Evolutionary conservation across 2,797 vertebrate genomes (phyloP).

Genomic region (Sebastes umbrosus): DNA sequence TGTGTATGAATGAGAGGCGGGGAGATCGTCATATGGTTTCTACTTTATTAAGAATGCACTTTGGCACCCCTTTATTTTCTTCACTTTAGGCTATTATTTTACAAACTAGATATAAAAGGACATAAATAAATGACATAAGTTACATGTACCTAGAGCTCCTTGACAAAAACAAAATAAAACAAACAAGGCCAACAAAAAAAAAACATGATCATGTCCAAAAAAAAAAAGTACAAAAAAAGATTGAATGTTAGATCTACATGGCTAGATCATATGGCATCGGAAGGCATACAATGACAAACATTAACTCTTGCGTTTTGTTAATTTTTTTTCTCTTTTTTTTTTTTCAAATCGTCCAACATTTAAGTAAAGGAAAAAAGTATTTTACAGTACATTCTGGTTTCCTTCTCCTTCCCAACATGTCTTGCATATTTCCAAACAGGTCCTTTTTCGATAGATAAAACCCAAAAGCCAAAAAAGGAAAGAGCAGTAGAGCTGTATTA

Average conservation of each 20-base stretch:
- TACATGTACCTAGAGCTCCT: constrained; percentile 97
- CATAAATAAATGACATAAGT: constrained; percentile 99
- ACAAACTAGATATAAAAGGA: constrained; percentile 99
- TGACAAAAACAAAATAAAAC: constrained; percentile 78
- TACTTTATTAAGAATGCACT: constrained; percentile 98
- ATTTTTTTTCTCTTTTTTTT: constrained; percentile 50
- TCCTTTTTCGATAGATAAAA: constrained; percentile 81
- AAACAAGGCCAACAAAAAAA: constrained; percentile 52
- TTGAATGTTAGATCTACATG: constrained; percentile 89
- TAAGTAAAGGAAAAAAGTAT: constrained; percentile 90
- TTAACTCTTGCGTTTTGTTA: constrained; percentile 83
- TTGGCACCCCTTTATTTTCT: constrained; percentile 77
- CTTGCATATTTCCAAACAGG: constrained; percentile 94
- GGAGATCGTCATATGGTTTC: constrained; percentile 83
- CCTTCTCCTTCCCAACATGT: constrained; percentile 82
- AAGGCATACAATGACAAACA: constrained; percentile 85
- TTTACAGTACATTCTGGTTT: constrained; percentile 93
- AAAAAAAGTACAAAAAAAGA: constrained; percentile 82
- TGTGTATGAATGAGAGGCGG: constrained; percentile 33
- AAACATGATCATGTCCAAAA: constrained; percentile 73
- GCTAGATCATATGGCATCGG: constrained; percentile 86
- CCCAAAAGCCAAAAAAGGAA: constrained; percentile 67
- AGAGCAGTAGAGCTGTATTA: constrained; percentile 83
- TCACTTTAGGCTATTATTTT: constrained; percentile 89
- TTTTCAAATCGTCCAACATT: constrained; percentile 71